phyloP scores from a whole-genome alignment of 1,140 invertebrate species.

The Formica selysi region DNA sequence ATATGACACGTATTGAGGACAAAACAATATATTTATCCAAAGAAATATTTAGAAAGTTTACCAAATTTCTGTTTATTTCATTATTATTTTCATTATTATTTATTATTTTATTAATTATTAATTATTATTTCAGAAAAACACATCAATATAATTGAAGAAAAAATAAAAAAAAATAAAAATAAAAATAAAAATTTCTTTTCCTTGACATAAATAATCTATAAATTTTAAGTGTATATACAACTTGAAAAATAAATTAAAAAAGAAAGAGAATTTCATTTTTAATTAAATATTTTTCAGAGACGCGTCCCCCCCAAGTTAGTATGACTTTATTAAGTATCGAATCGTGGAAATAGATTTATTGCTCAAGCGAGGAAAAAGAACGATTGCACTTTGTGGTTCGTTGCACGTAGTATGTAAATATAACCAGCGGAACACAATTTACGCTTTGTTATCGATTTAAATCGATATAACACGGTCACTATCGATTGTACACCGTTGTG shows the following conservation, averaged over 20 bases:
- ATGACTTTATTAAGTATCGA: conserved; percentile 22
- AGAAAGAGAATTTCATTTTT: not conserved
- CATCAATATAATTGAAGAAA: not conserved
- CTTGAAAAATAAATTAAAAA: not conserved
- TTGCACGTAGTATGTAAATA: conserved; percentile 45
- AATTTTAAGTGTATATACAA: not conserved
- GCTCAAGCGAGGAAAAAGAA: not conserved
- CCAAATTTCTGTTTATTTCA: not conserved
- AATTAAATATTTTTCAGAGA: not conserved
- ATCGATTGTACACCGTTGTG: conserved; percentile 15
- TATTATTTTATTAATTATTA: not conserved
- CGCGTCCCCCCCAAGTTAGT: not conserved
- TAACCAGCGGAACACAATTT: conserved; percentile 20
- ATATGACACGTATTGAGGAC: not conserved
- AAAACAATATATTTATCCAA: too few species aligned
- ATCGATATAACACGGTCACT: conserved; percentile 19
- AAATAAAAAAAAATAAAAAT: too few species aligned
- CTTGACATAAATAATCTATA: not conserved
- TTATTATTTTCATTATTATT: too few species aligned
- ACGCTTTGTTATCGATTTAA: conserved; percentile 36
- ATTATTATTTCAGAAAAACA: not conserved
- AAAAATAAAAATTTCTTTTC: not conserved
- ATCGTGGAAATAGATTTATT: conserved; percentile 23
- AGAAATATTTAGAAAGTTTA: not conserved
- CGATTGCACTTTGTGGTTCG: conserved; percentile 42